These are phyloP conservation scores for Mystacornis crossleyi DNA, from an alignment of 2,113 vertebrate species.

Conservation along the genomic window DNA sequence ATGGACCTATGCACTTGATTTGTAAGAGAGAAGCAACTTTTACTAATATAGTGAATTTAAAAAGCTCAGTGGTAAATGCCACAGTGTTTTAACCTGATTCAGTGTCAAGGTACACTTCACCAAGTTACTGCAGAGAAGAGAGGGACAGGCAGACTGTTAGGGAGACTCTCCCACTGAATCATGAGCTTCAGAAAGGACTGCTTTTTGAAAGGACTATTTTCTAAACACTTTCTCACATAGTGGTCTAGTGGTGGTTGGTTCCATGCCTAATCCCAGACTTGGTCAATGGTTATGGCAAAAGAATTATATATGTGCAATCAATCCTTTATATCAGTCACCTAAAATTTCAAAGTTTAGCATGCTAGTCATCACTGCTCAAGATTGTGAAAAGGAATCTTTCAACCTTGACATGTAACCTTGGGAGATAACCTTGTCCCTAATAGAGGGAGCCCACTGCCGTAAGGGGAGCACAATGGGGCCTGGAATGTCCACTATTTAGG, in stretches of 20 bases:
- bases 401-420: not conserved
- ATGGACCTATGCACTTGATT: not conserved
- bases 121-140: not conserved
- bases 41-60: not conserved
- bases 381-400: not conserved
- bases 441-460: not conserved
- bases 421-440: not conserved
- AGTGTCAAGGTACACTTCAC: not conserved
- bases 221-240: not conserved
- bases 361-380: not conserved
- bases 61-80: not conserved
- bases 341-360: not conserved
- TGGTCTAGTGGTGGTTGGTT: not conserved
- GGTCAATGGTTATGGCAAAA: not conserved
- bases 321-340: not conserved
- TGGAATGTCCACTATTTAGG: not conserved
- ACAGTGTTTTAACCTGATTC: not conserved
- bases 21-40: not conserved
- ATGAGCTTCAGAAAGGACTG: not conserved
- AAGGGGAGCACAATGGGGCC: accelerated
- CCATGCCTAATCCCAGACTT: not conserved
- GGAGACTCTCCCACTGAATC: not conserved
- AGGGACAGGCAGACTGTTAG: not conserved
- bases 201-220: not conserved
- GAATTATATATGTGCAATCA: not conserved